Conservation (phyloP, 2,888 invertebrate genomes). For the Brachylomia viminalis region DNA sequence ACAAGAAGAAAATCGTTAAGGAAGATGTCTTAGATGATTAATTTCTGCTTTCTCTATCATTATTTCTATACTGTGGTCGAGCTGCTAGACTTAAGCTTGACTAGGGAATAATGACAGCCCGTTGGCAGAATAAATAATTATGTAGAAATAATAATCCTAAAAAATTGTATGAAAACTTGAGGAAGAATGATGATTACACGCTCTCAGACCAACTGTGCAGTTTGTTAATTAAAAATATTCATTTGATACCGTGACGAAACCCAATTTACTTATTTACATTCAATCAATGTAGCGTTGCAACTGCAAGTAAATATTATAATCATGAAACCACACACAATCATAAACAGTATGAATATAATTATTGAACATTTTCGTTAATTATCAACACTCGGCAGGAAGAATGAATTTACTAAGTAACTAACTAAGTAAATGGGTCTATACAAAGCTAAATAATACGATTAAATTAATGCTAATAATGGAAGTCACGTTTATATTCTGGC, state of each 20-base stretch:
- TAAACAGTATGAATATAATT: slow-evolving; percentile 4
- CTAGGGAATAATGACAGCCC: background rate
- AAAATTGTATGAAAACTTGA: background rate
- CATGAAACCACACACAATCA: background rate
- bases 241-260: background rate
- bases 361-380: background rate
- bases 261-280: background rate
- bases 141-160: too few species aligned
- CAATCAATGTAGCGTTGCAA: background rate
- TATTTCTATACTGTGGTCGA: background rate
- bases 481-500: background rate
- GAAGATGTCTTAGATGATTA: background rate
- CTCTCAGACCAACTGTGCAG: too few species aligned
- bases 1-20: too few species aligned
- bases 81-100: background rate
- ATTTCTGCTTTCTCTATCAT: background rate
- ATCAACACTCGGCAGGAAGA: background rate
- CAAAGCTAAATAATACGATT: background rate
- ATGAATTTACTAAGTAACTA: background rate
- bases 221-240: too few species aligned
- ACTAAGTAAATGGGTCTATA: background rate
- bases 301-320: background rate
- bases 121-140: background rate
- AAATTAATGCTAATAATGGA: background rate
- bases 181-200: background rate